These are phyloP conservation scores for Galemys pyrenaicus DNA, from an alignment of 2,113 vertebrate genomes.

Conservation along the genomic window DNA sequence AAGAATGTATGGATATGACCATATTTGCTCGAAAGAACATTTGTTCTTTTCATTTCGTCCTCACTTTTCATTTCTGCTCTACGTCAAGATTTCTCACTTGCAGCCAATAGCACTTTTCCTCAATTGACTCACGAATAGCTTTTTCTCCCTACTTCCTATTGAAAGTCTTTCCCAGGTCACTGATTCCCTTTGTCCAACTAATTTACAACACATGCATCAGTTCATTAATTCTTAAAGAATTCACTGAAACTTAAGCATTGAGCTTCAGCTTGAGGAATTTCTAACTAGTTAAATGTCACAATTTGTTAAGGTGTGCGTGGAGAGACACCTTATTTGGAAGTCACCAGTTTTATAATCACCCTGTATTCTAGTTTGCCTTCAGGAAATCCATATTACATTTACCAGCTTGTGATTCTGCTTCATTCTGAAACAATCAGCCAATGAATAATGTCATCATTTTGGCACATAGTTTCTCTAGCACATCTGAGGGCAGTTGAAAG, in stretches of 20 bases:
- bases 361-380: not conserved
- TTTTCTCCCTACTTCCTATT: not conserved
- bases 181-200: not conserved
- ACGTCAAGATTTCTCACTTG: not conserved
- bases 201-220: not conserved
- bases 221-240: not conserved
- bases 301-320: not conserved
- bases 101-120: not conserved
- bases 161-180: not conserved
- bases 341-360: not conserved
- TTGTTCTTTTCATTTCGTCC: too few relatives aligned
- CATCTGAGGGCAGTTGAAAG: not conserved
- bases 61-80: not conserved
- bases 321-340: not conserved
- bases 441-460: not conserved
- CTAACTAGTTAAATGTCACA: not conserved
- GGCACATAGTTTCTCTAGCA: not conserved
- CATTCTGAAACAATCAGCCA: not conserved
- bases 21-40: not conserved
- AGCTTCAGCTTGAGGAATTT: constrained; percentile 27
- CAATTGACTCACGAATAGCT: not conserved
- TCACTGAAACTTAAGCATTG: constrained; percentile 1
- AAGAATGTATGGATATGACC: fast-evolving
- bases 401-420: not conserved
- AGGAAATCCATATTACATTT: not conserved